Base-by-base conservation (phyloP, 2,113 vertebrate species). In the Psettodes erumei region DNA sequence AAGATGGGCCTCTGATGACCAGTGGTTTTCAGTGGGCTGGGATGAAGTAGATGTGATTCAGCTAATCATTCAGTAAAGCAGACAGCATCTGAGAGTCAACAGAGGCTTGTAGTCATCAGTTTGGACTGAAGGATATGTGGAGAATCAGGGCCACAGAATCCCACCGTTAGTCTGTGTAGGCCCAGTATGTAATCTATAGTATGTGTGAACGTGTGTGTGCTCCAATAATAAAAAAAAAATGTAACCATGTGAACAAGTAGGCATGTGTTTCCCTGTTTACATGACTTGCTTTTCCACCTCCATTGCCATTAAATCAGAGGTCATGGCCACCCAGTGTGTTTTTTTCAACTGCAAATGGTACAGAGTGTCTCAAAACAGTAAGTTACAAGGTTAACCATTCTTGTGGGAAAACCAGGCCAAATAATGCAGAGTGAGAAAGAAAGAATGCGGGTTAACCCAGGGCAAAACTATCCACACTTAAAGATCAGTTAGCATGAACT, bases 21-120 rank as follows among this genome's bases (percentile, higher is more conserved):
- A 7, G 60, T 40, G 53, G 58, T 71, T 78, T 78, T 67, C 75
- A 66, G 54, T 43, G 18, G 66, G 35, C 59, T 37, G 37, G n/a
- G 25, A 81, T 50, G 61, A 76, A 76, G 62, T 48, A 72, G 40
- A 58, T 23, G 65, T 51, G 79, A 60, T n/a, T 75, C 60, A 64
- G 68, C 59, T 53, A 55, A 79, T 77, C 54, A 63, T 56, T 82
- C 71, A 82, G 67, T 63, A 69, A 78, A 37, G 63, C 5, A 37
- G 67, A 81, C 35, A 71, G 59, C 37, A 75, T 42, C 67, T 72
- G 70, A 86, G 64, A 81, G 76, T 83, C 71, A 68, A 71, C 64
- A 68, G 76, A 77, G 33, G 32, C 45, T 61, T 81, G 40, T 7
- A 60, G 58, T 7, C 9, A 18, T 40, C 25, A 68, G 43, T 18